phyloP scores from a whole-genome alignment of 2,113 vertebrate species.

The Dipodomys spectabilis region DNA sequence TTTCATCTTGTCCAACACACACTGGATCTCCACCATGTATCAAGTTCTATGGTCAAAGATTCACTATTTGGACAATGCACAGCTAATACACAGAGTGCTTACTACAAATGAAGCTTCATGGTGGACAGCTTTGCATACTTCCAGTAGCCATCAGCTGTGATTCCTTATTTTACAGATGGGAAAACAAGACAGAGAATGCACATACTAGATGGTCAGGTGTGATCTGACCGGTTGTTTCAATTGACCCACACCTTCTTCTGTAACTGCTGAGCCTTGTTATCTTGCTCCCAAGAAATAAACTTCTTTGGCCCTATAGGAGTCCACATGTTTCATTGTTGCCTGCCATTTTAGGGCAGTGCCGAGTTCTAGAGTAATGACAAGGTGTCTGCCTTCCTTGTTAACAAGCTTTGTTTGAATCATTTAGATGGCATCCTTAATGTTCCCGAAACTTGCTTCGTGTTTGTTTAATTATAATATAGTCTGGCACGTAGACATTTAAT shows the following conservation, averaged over 20 bases:
- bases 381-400: conserved; percentile 66
- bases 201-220: neutral
- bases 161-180: neutral
- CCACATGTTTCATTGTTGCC: neutral
- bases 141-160: neutral
- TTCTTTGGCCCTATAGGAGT: neutral
- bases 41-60: too few relatives aligned
- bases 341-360: conserved; percentile 47
- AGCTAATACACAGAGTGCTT: neutral
- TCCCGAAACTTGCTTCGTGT: conserved; percentile 67
- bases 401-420: conserved; percentile 66
- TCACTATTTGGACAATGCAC: neutral
- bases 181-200: neutral
- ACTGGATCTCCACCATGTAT: neutral
- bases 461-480: conserved; percentile 78
- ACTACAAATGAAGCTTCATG: neutral
- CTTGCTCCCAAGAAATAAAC: neutral
- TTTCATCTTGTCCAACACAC: neutral
- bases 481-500: conserved; percentile 77
- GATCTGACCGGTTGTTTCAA: neutral
- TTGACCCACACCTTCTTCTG: neutral
- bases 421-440: conserved; percentile 64
- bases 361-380: conserved; percentile 63
- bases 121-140: neutral
- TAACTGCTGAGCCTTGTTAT: neutral